These are phyloP conservation scores for Microdon myrmicae DNA, from an alignment of 2,888 invertebrate species.

Conservation along the genomic window DNA sequence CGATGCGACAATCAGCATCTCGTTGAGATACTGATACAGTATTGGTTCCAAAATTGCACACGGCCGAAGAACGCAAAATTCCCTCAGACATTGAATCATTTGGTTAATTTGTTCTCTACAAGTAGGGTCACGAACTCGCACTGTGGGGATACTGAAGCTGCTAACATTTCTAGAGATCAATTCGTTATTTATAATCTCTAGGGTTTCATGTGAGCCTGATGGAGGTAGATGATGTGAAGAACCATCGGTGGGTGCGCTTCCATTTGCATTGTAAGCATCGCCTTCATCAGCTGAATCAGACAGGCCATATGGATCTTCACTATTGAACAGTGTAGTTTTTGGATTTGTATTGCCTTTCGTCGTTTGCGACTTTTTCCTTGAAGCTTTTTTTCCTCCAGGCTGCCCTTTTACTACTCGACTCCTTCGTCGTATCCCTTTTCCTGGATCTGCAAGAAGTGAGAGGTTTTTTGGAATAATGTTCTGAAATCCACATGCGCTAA, in stretches of 20 bases:
- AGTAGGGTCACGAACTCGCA: conserved; percentile 60
- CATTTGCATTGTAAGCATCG: conserved; percentile 51
- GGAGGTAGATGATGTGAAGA: conserved; percentile 27
- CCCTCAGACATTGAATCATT: conserved; percentile 59
- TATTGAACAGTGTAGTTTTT: conserved; percentile 20
- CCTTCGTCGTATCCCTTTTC: conserved; percentile 60
- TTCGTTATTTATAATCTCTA: conserved; percentile 60
- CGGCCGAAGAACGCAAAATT: conserved; percentile 62
- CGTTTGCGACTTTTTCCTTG: conserved; percentile 7
- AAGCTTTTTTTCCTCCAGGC: background rate
- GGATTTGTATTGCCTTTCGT: conserved; percentile 33
- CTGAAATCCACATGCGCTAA: conserved; percentile 62
- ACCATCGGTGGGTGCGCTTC: conserved; percentile 48
- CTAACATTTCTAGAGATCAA: conserved; percentile 61
- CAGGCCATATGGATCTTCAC: conserved; percentile 56
- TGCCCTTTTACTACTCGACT: conserved; percentile 34
- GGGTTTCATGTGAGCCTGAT: conserved; percentile 58
- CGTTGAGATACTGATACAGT: conserved; percentile 62
- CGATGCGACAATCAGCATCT: conserved; percentile 62
- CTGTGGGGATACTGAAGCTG: conserved; percentile 61
- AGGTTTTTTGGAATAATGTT: conserved; percentile 64
- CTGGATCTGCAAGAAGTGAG: conserved; percentile 63
- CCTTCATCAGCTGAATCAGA: conserved; percentile 60
- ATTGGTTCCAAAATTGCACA: conserved; percentile 60
- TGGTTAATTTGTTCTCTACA: conserved; percentile 63